Conservation (phyloP, 2,888 invertebrate species). For the Spatulosminthurus flaviceps region DNA sequence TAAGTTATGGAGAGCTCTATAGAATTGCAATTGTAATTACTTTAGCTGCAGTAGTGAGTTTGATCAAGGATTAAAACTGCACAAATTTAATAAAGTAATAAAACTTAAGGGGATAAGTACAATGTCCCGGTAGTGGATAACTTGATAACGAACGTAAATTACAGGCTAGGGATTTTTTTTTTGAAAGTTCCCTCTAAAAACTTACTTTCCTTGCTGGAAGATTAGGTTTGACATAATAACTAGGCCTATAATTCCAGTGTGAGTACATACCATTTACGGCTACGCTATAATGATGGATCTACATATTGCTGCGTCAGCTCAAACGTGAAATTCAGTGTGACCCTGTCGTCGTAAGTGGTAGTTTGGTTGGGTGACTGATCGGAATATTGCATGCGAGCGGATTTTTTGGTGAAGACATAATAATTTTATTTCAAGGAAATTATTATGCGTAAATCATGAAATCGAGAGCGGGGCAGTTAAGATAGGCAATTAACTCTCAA, state of each 20-base stretch:
- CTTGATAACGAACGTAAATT: not conserved
- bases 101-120: conserved; percentile 2
- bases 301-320: not conserved
- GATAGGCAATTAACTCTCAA: not conserved
- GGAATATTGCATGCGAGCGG: not conserved
- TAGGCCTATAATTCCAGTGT: too few relatives aligned
- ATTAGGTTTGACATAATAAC: too few relatives aligned
- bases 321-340: not conserved
- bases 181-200: not conserved
- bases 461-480: not conserved
- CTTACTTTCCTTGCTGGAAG: not conserved
- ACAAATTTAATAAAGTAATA: conserved; percentile 9
- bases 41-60: not conserved
- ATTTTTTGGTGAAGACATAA: conserved; percentile 7
- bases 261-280: too few relatives aligned
- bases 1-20: not conserved
- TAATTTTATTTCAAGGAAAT: conserved; percentile 9
- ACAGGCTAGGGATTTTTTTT: not conserved
- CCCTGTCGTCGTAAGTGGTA: not conserved
- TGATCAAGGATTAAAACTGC: conserved; percentile 6
- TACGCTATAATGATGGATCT: too few relatives aligned
- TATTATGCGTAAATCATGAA: conserved; percentile 6
- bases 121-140: not conserved
- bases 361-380: not conserved
- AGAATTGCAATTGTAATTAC: not conserved